These are phyloP conservation scores for Ploceus nigricollis DNA, from an alignment of 2,113 vertebrate genomes.

Conservation along the genomic window DNA sequence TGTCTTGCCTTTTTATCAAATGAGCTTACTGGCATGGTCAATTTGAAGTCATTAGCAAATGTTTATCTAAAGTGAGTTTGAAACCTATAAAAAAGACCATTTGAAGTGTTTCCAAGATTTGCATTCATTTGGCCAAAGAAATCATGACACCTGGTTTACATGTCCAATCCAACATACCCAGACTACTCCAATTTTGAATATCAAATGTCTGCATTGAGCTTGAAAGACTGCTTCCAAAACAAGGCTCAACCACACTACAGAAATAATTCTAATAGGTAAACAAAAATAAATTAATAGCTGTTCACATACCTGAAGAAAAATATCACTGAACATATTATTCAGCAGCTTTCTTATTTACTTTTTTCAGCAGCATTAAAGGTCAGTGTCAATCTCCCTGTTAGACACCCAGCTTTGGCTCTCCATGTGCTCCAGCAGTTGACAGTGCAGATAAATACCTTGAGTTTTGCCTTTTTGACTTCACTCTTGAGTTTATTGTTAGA, in stretches of 20 bases:
- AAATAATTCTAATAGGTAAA: not conserved
- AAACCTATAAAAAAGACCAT: not conserved
- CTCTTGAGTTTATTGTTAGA: not conserved
- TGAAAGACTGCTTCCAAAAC: not conserved
- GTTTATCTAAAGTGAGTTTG: not conserved
- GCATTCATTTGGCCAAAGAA: not conserved
- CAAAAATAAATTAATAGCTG: not conserved
- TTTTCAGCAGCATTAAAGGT: not conserved
- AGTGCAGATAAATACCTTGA: not conserved
- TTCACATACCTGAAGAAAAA: not conserved
- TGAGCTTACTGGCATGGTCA: not conserved
- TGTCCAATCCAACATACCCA: not conserved
- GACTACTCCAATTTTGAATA: not conserved
- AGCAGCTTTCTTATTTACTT: not conserved
- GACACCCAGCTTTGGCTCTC: not conserved
- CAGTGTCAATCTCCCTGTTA: not conserved
- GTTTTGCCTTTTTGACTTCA: not conserved
- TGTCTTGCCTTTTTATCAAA: not conserved
- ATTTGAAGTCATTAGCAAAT: not conserved
- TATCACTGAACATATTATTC: not conserved
- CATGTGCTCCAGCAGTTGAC: not conserved
- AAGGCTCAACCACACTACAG: not conserved
- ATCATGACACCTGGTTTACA: not conserved
- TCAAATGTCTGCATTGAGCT: not conserved
- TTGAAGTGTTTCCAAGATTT: conserved; percentile 12